Conservation (phyloP, 2,797 vertebrate species). For the Eptatretus atami region DNA sequence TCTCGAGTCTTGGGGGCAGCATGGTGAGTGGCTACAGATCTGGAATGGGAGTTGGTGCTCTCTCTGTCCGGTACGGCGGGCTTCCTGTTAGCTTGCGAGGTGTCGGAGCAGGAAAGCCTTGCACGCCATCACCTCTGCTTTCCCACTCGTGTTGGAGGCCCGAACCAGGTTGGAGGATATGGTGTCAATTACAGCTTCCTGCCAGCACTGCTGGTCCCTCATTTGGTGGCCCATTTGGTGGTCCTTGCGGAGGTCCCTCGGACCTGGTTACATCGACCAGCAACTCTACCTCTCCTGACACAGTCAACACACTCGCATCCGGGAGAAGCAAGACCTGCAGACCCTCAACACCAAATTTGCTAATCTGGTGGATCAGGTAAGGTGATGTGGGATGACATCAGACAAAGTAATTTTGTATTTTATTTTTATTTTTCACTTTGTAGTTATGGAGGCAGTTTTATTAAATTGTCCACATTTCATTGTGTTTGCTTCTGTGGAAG, state of each 20-base stretch:
- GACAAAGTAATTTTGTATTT: no score
- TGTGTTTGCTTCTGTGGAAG: no score
- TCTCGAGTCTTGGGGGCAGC: neutral
- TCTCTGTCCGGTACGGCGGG: no score
- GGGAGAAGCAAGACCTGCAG: constrained; percentile 17
- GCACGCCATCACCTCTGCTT: neutral
- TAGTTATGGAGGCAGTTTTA: no score
- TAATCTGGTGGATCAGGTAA: constrained; percentile 17
- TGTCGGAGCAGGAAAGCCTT: neutral
- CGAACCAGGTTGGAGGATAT: constrained; percentile 16
- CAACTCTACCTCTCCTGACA: constrained; percentile 14
- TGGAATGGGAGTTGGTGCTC: no score
- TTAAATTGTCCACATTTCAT: no score
- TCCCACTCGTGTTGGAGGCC: constrained; percentile 14
- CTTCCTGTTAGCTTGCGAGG: neutral
- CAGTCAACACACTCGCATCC: constrained; percentile 15
- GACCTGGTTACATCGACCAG: constrained; percentile 14
- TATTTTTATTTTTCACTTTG: no score
- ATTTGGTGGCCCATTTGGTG: no score
- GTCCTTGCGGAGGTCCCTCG: constrained; percentile 5
- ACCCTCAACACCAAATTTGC: constrained; percentile 18
- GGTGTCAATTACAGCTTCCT: constrained; percentile 14
- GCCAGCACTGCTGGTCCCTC: constrained; percentile 1
- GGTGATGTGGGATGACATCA: neutral
- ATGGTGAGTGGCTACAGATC: neutral